Conservation (phyloP, 2,888 invertebrate genomes). For the Tortricodes alternella region DNA sequence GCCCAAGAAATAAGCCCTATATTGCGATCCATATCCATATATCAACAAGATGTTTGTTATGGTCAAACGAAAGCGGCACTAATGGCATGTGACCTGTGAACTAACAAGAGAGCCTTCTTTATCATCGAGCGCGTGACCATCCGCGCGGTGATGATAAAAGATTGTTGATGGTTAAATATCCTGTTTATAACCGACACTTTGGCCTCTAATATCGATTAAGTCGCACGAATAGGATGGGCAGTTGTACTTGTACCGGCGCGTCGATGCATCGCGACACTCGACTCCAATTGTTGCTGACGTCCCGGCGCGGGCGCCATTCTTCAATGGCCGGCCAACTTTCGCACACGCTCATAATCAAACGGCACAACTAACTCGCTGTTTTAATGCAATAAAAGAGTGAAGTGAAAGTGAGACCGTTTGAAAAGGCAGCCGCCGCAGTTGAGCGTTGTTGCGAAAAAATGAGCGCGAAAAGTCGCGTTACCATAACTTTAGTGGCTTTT, state of each 20-base stretch:
- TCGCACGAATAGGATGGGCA: conserved; percentile 5
- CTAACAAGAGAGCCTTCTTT: background rate
- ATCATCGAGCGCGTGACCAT: background rate
- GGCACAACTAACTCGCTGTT: conserved; percentile 35
- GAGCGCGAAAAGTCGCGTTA: conserved; percentile 18
- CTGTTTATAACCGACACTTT: conserved; percentile 18
- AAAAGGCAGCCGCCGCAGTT: too few relatives aligned
- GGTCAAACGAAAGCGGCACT: too few relatives aligned
- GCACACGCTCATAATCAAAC: conserved; percentile 48
- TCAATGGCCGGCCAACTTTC: conserved; percentile 62
- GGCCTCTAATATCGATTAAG: conserved; percentile 27
- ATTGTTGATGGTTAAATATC: conserved; percentile 28
- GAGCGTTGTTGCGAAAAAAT: conserved; percentile 26
- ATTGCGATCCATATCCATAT: too few relatives aligned
- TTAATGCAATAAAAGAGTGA: conserved; percentile 27
- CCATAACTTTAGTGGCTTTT: conserved; percentile 25
- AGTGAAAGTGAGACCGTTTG: conserved; percentile 34
- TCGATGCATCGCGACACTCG: conserved; percentile 32
- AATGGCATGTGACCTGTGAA: too few relatives aligned
- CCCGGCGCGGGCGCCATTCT: conserved; percentile 45
- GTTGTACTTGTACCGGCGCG: background rate
- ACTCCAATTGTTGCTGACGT: conserved; percentile 52
- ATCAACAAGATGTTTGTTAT: too few relatives aligned
- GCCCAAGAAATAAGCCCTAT: too few relatives aligned
- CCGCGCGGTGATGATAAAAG: background rate